Evolutionary conservation across 2,113 vertebrate species (phyloP), one percentile per base, ranked within the genome.

Genomic region (Alectura lathami): DNA sequence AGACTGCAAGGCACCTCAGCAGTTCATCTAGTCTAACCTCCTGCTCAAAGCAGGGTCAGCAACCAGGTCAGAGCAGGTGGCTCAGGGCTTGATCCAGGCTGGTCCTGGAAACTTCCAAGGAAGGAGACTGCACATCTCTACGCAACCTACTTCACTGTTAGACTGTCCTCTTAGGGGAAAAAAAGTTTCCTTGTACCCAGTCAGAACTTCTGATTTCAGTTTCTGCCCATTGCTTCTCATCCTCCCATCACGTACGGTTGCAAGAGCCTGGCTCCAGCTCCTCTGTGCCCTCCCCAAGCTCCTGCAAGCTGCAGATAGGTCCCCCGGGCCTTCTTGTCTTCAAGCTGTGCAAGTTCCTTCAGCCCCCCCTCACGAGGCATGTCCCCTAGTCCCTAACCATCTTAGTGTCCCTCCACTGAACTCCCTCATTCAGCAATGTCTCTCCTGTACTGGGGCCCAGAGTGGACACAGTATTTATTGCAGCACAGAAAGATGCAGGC

Each of bases 321-420:
- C 27, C 17, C 30, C 48, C 38, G 23, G 29, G 48, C 47, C 66
- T n/a, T 29, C 40, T 57, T 13, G 16, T 40, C 50, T 34, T 29
- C 17, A 47, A 36, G 62, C 60, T 32, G 48, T 51, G 36, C 9
- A 40, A 32, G 54, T 8, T 74, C 42, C 74, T 68, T 47, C 67
- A 88, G 45, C 38, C 34, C 66, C 59, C n/a, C 32, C 59, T 73
- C 59, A 38, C 0, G 26, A 67, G 32, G 53, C 29, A 59, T 1
- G 0, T 47, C 29, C 15, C 51, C 47, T 45, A 66, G n/a, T 21
- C 21, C n/a, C n/a, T 2, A 0, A 4, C 3, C 20, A 40, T 23
- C 59, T 12, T 21, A 23, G n/a, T 38, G 53, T 29, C 27, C 34
- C 43, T 72, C 38, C 51, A 38, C 18, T 43, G 51, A 50, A 34